A percentile compares a stretch with the other conserved stretches of the same genome.
These are phyloP conservation scores for Schlechtendalia chinensis DNA, from an alignment of 1,140 invertebrate genomes.

Conservation along the genomic window DNA sequence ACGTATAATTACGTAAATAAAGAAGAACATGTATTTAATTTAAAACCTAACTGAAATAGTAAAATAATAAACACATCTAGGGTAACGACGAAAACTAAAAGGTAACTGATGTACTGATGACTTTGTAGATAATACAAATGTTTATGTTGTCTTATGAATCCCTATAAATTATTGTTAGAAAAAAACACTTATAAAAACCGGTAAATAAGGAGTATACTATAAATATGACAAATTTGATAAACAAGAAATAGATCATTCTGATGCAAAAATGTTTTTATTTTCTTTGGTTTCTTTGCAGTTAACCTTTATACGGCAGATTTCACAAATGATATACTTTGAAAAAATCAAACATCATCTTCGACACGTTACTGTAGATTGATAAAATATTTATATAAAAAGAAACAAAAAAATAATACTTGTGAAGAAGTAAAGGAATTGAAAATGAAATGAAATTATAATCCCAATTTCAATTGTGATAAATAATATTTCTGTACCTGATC, in stretches of 20 bases:
- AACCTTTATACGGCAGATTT: slow-evolving; percentile 21
- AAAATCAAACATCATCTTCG: slow-evolving; percentile 55
- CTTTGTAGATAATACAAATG: no score
- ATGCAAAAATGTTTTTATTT: slow-evolving; percentile 54
- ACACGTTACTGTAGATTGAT: slow-evolving; percentile 55
- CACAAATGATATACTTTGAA: slow-evolving; percentile 53
- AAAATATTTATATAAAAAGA: slow-evolving; percentile 54
- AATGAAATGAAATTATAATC: slow-evolving; percentile 51
- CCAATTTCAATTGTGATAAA: slow-evolving; percentile 51
- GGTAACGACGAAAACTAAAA: no score
- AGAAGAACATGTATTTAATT: no score
- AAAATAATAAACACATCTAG: no score
- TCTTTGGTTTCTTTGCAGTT: slow-evolving; percentile 55
- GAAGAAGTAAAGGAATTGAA: slow-evolving; percentile 51
- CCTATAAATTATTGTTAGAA: no score
- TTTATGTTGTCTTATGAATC: no score
- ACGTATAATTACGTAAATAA: no score
- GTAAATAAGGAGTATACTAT: no score
- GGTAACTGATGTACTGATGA: no score
- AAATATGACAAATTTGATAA: not conserved
- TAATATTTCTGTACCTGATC: slow-evolving; percentile 52
- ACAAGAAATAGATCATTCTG: slow-evolving; percentile 39
- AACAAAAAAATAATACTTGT: slow-evolving; percentile 23
- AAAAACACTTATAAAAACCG: no score
- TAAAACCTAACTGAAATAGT: no score